Base-by-base conservation (phyloP, 2,113 vertebrate species). In the Prionailurus viverrinus region DNA sequence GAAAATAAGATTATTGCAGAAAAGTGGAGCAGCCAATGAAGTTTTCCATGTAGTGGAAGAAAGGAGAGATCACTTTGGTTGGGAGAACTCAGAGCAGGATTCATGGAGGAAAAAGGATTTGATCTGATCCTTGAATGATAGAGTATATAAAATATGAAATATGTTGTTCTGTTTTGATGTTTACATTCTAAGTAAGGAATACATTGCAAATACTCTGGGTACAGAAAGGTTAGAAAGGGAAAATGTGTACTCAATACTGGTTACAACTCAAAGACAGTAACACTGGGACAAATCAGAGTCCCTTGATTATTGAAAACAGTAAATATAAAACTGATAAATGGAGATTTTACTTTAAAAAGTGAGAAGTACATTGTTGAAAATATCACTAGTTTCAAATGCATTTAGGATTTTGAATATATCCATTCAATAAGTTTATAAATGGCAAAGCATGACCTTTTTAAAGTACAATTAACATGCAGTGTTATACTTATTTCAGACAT, bases 271-370 rank as follows among this genome's bases (percentile, higher is more conserved):
- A 58, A 58, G 55, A 58, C 19, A 58, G 55, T 88, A 80, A 74
- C 0, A 55, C 2, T 68, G n/a, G 4, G 29, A 55, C 2, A 94
- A 82, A 36, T 78, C 12, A 7, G 23, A 18, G 4, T 74, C 25
- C 13, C 8, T 63, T 51, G 41, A 36, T 73, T 33, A 65, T 7
- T 89, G 55, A 79, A 94, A 55, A 23, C 14, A 48, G 7, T 94
- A 89, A 63, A 81, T 92, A 73, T 55, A 41, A 89, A 94, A 76
- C 23, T 55, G 11, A 92, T 61, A 39, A 93, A 51, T 88, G 27
- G 8, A 48, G 6, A 10, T 79, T 4, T 80, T 81, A 63, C 48
- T 71, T 87, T 83, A 51, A 87, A 63, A 51, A 21, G 7, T 19
- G 23, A 39, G 4, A 41, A 41, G 41, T 71, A 16, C 53, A 51